Evolutionary conservation across 2,888 invertebrate genomes (phyloP), one percentile per base, ranked within the genome.

Genomic region (Hydriomena furcata): DNA sequence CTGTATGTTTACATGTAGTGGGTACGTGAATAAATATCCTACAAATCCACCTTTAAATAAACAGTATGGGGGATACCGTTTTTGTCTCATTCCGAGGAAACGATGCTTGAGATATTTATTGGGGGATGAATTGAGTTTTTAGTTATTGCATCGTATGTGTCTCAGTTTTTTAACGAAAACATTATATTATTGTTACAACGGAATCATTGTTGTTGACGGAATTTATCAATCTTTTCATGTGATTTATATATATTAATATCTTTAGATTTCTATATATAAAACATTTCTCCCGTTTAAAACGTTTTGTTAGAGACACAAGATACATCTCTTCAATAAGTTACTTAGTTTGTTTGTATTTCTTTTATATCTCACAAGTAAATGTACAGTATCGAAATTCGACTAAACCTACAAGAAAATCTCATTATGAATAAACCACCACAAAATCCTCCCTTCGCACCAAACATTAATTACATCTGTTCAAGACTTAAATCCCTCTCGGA

Each of bases 31-130:
- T 87, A 89, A 87, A 88, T 84, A 84, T 82, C 76, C 76, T 71
- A 82, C 84, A 86, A 86, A 89, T 88, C 87, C 88, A 88, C 89
- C 85, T 89, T 85, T 84, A 84, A 86, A 88, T 82, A 88, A 87
- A 87, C 87, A 82, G 81, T 79, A 84, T 79, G 74, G 84, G 84
- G 81, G 82, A 79, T 82, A 80, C 76, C 80, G 79, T 87, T 86
- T 84, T 88, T 84, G 84, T 81, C 82, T 84, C 84, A 80, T 86
- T 84, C 81, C 71, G 75, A 79, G 79, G 76, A 90, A 89, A 90
- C 88, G 89, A 84, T 77, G 87, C 90, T 86, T 83, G 78, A 84
- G 85, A 89, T 83, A 88, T 90, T 89, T 89, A 90, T 88, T 84
- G 71, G 73, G 76, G 86, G 80, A 84, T 83, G 82, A 82, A 83